Evolutionary conservation across 2,113 vertebrate genomes (phyloP).

Genomic region (Leiothrix lutea): DNA sequence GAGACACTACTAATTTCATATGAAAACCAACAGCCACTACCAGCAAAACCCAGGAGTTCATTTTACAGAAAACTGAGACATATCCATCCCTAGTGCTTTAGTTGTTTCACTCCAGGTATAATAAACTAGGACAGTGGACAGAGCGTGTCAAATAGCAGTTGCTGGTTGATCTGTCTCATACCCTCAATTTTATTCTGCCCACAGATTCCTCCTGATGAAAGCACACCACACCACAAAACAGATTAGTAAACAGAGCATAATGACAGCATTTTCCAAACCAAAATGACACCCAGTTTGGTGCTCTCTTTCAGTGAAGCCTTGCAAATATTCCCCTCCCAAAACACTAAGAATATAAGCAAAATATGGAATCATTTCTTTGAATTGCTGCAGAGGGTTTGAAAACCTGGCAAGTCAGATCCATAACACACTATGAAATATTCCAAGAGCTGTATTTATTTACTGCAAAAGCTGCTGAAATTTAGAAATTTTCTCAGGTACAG

Average conservation of each 20-base stretch:
- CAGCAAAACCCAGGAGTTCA: background rate
- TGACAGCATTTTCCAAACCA: background rate
- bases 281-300: background rate
- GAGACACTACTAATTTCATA: background rate
- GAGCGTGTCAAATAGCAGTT: background rate
- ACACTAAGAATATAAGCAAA: background rate
- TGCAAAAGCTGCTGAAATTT: background rate
- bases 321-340: background rate
- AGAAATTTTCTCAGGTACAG: background rate
- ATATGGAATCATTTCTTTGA: background rate
- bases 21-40: slow-evolving; percentile 23
- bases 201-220: background rate
- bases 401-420: background rate
- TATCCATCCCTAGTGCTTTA: background rate
- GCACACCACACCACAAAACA: background rate
- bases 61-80: background rate
- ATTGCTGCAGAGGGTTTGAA: background rate
- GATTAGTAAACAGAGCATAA: background rate
- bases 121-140: background rate
- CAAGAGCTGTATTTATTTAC: background rate
- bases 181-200: background rate
- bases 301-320: background rate
- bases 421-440: background rate
- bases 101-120: background rate
- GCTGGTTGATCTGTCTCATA: background rate